A percentile compares a stretch with the other conserved stretches of the same genome.
Conservation (phyloP, 2,888 invertebrate genomes). For the Eurytoma adleriae region DNA sequence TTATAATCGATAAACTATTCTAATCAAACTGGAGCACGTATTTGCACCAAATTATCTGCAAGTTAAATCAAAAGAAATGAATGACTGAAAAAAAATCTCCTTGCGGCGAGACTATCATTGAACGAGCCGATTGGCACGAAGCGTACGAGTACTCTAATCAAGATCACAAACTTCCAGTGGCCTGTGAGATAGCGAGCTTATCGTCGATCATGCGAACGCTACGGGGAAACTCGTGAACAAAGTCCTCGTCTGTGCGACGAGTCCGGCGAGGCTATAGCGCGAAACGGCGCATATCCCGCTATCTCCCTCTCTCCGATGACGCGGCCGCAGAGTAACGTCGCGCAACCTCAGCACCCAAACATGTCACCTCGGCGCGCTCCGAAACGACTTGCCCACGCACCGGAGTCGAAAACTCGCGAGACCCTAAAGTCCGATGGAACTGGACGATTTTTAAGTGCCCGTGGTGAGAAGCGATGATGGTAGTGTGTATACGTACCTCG, state of each 20-base stretch:
- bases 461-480: too few species aligned
- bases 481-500: conserved; percentile 54
- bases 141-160: conserved; percentile 12
- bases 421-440: too few species aligned
- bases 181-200: conserved; percentile 29
- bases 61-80: too few species aligned
- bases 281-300: not conserved
- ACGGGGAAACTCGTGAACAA: conserved; percentile 45
- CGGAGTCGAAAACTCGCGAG: not conserved
- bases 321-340: not conserved
- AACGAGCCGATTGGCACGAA: too few species aligned
- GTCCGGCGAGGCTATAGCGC: not conserved
- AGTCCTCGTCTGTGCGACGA: conserved; percentile 1
- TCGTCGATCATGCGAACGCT: conserved; percentile 36
- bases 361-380: too few species aligned
- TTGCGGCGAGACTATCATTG: too few species aligned
- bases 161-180: conserved; percentile 28
- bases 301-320: conserved; percentile 9
- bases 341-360: not conserved
- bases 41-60: too few species aligned
- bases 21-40: too few species aligned
- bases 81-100: too few species aligned
- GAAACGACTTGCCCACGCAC: not conserved
- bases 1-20: too few species aligned
- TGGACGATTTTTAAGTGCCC: too few species aligned